Conservation (phyloP, 1,140 invertebrate genomes). For the Aphaenogaster rudis region DNA sequence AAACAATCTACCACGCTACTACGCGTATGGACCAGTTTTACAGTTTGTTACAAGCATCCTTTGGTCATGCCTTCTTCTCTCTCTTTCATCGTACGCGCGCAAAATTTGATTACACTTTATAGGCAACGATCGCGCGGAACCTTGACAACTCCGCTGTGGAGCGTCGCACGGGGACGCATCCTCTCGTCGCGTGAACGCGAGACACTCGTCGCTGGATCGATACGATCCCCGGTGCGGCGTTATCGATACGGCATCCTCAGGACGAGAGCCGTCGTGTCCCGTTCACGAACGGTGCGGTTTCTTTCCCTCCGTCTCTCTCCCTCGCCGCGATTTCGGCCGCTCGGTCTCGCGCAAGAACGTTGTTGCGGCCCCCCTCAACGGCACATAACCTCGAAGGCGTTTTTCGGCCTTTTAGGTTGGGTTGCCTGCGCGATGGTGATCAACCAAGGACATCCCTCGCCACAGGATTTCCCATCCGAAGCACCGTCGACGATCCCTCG, state of each 20-base stretch:
- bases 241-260: constrained; percentile 27
- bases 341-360: constrained; percentile 25
- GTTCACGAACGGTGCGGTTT: constrained; percentile 27
- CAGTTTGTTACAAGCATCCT: neutral
- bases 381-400: constrained; percentile 77
- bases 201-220: constrained; percentile 14
- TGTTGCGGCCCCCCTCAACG: constrained; percentile 39
- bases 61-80: neutral
- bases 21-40: neutral
- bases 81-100: neutral
- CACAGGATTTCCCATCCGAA: neutral
- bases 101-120: neutral
- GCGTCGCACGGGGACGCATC: neutral
- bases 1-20: neutral
- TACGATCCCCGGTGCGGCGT: constrained; percentile 15
- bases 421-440: neutral
- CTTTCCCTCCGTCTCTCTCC: neutral
- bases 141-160: neutral
- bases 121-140: neutral
- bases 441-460: neutral
- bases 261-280: neutral
- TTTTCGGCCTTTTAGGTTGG: constrained; percentile 47
- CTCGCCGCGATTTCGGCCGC: neutral
- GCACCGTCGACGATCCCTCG: neutral
- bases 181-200: neutral